A percentile compares a stretch with the other conserved stretches of the same genome.
Conservation (phyloP, 1,140 invertebrate genomes). For the Hormaphis cornu region DNA sequence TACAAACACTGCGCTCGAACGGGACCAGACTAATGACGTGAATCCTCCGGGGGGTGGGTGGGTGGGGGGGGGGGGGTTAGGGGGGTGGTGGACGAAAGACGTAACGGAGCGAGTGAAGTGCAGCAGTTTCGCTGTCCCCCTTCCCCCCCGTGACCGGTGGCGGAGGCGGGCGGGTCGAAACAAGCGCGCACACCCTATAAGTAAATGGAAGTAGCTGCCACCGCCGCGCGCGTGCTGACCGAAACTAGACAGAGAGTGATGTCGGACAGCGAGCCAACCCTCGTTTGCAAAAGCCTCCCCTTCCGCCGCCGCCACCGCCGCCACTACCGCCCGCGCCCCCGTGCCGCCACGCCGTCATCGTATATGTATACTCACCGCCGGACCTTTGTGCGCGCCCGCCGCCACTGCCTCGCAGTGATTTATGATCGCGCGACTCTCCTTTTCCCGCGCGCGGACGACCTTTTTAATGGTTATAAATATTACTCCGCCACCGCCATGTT, state of each 20-base stretch:
- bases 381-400: constrained; percentile 17
- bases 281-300: constrained; percentile 27
- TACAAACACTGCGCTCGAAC: no score
- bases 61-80: neutral
- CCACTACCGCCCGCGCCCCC: no score
- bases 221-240: constrained; percentile 7
- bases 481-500: neutral
- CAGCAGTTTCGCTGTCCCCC: no score
- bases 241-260: constrained; percentile 32
- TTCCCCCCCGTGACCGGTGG: neutral
- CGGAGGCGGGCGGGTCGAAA: neutral
- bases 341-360: no score
- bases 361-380: no score
- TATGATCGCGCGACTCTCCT: constrained; percentile 16
- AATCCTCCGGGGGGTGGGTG: no score
- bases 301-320: neutral
- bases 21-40: no score
- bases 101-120: no score
- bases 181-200: neutral
- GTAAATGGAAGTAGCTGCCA: constrained; percentile 18
- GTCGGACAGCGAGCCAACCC: constrained; percentile 29
- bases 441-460: constrained; percentile 18
- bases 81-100: neutral
- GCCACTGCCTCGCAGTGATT: constrained; percentile 7
- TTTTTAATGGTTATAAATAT: constrained; percentile 32